Base-by-base conservation (phyloP, 2,888 invertebrate species). In the Aquatica leii region DNA sequence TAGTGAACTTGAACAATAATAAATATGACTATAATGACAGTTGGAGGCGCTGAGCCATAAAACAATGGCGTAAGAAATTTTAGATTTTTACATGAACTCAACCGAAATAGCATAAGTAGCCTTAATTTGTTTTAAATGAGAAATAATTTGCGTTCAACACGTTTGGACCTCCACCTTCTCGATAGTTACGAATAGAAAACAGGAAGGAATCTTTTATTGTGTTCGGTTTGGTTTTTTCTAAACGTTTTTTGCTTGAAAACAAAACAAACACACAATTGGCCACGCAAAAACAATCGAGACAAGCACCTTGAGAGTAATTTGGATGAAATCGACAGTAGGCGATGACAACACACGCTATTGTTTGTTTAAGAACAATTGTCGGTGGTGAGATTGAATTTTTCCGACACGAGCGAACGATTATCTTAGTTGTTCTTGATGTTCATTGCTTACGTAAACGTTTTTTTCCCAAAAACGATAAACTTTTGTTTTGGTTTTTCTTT, bases 1-100 rank as follows among this genome's bases (percentile, higher is more conserved):
- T 73, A 72, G 69, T 74, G 76, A 75, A 75, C 77, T 76, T 73
- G 75, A 75, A 75, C 72, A 76, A 78, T 75, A 76, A 77, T 76
- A 77, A 77, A 77, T 77, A 77, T 72, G 74, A 77, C 73, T 76
- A 76, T 78, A 78, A 78, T 78, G 77, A 78, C 77, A 77, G 76
- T 74, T 69, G 68, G 61, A 78, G 76, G 77, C 76, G 78, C 76
- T 76, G 77, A 72, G 68, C 74, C 77, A 73, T 77, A 73, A 76
- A 76, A 76, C 74, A 73, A 77, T 75, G 66, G 68, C 66, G 65
- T 67, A 68, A 67, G 65, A 66, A 66, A 59, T 66, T 65, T 62
- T 62, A 62, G 66, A 66, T 66, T 66, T 65, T 66, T 63, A 59
- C 62, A 63, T 62, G 66, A 66, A 65, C 65, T 65, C 65, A 62